Evolutionary conservation across 2,797 vertebrate genomes (phyloP).

Genomic region (Megaceryle alcyon): DNA sequence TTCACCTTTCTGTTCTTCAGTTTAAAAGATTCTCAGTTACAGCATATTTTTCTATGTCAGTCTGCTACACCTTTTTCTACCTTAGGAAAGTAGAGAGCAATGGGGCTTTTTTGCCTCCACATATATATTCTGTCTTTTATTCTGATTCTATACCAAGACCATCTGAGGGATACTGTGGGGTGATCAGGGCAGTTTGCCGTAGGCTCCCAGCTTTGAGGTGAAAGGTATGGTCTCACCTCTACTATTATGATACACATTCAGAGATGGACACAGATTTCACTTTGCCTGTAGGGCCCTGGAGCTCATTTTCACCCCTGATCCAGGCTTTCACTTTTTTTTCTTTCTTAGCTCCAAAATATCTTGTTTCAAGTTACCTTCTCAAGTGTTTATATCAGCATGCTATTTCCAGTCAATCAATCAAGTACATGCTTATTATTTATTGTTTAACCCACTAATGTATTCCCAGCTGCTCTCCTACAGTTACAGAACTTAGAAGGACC

Average conservation of each 20-base stretch:
- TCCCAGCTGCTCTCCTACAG: background rate
- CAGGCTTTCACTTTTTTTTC: background rate
- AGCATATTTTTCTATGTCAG: background rate
- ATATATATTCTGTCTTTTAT: background rate
- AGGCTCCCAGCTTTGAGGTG: background rate
- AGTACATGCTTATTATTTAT: background rate
- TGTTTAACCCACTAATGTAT: background rate
- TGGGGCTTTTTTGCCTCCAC: background rate
- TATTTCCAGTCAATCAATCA: background rate
- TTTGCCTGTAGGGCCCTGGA: background rate
- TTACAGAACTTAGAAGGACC: background rate
- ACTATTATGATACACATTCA: background rate
- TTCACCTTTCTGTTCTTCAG: background rate
- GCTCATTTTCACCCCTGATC: background rate
- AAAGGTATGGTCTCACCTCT: background rate
- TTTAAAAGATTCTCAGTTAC: background rate
- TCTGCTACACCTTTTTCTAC: background rate
- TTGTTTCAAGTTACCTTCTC: background rate
- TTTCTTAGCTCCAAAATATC: background rate
- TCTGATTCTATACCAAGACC: background rate
- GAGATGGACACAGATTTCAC: background rate
- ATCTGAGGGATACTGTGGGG: background rate
- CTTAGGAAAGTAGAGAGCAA: background rate
- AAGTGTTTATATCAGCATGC: background rate
- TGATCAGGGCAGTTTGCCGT: background rate